phyloP scores from a whole-genome alignment of 2,797 vertebrate genomes.

The Hylomyscus alleni region DNA sequence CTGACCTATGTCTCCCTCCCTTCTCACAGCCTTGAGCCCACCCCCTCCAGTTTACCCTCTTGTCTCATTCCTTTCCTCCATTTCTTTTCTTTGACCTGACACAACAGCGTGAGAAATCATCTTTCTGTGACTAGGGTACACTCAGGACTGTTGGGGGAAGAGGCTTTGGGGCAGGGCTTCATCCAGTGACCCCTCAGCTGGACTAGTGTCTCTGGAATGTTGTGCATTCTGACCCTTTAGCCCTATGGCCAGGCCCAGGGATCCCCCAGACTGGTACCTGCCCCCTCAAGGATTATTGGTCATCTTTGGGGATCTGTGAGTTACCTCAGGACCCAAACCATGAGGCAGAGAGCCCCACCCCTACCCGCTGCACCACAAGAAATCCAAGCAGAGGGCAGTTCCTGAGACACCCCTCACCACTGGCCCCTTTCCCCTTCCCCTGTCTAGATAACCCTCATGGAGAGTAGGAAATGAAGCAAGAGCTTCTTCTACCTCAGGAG shows the following conservation, averaged over 20 bases:
- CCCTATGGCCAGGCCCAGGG: not conserved
- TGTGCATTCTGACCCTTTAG: not conserved
- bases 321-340: not conserved
- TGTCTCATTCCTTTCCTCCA: no score
- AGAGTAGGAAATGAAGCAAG: not conserved
- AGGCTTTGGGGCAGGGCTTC: not conserved
- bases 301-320: not conserved
- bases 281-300: not conserved
- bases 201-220: not conserved
- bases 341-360: not conserved
- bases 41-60: not conserved
- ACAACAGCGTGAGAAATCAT: not conserved
- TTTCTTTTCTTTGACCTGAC: no score
- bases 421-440: not conserved
- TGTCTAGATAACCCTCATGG: not conserved
- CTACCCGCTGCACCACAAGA: not conserved
- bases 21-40: not conserved
- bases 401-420: not conserved
- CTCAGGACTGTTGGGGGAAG: not conserved
- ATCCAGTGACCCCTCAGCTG: not conserved
- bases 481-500: rapidly evolving
- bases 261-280: not conserved
- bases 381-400: not conserved
- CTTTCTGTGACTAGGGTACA: not conserved
- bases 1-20: not conserved